Evolutionary conservation across 2,113 vertebrate species (phyloP), one percentile per base, ranked within the genome.

Genomic region (Electrona antarctica): DNA sequence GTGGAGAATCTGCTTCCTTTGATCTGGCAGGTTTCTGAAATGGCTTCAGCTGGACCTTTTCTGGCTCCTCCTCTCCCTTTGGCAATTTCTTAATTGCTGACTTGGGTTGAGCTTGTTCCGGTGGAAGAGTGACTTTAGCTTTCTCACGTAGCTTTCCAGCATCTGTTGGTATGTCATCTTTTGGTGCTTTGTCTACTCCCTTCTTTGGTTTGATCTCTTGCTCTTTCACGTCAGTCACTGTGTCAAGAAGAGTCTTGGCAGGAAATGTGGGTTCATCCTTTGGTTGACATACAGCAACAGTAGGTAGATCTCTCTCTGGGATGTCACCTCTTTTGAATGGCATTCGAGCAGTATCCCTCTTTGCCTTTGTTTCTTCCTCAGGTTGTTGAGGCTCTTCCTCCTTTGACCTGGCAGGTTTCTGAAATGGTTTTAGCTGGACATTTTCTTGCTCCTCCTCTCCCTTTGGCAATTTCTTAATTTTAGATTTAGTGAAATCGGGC

Each of bases 381-480:
- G 61, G 33, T 64, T 78, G 83, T 11, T 50, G 50, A 64, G 58
- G 50, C 76, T 81, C 69, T 11, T 13, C 14, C 52, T 6, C 14
- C 0, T 80, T 74, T 12, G 72, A 58, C 73, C 85, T 87, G 12
- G 65, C 60, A 46, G 85, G 64, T 65, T 86, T 90, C 3, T 82
- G 54, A 76, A 92, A 82, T 46, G 90, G 77, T 64, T 91, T 91
- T 46, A 92, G 60, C 7, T 63, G 74, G 5, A 92, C 85, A 8
- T 12, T 61, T 71, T 90, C 89, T 59, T 70, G 55, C 33, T 87
- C 83, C 9, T 85, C 74, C 0, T 80, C 76, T 61, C 73, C 74
- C 69, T 83, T 86, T 67, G 85, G 75, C 11, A 90, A 15, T 49
- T 76, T 83, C 46, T 80, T 87, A 15, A 86, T 80, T 83, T 86